These are phyloP conservation scores for Bambusicola thoracicus DNA, from an alignment of 2,113 vertebrate genomes.

Conservation along the genomic window DNA sequence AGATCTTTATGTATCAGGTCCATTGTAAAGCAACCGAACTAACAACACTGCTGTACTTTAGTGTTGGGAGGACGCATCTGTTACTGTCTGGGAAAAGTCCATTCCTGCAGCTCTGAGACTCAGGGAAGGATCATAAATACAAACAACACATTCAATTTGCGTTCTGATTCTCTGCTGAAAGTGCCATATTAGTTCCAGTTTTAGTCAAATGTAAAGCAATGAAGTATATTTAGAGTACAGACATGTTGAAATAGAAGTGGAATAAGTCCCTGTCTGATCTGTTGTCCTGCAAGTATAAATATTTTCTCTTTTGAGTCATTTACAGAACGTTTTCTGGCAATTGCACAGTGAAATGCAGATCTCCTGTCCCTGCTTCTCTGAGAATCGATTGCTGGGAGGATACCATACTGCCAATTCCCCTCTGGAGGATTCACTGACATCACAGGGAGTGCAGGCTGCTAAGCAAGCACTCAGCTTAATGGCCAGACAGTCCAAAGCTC, in stretches of 20 bases:
- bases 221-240: background rate
- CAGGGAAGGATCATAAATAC: background rate
- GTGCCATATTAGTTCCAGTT: background rate
- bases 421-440: background rate
- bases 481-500: background rate
- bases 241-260: background rate
- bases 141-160: background rate
- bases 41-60: background rate
- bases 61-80: background rate
- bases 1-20: background rate
- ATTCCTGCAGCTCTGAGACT: background rate
- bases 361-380: background rate
- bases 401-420: background rate
- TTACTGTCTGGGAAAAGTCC: background rate
- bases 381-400: background rate
- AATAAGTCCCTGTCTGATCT: background rate
- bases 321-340: background rate
- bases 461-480: background rate
- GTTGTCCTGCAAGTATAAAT: background rate
- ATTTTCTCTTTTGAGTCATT: background rate
- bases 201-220: background rate
- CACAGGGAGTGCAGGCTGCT: background rate
- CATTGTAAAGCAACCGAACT: background rate
- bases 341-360: background rate
- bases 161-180: background rate